Conservation (phyloP, 2,797 vertebrate genomes). For the Taeniopygia guttata region DNA sequence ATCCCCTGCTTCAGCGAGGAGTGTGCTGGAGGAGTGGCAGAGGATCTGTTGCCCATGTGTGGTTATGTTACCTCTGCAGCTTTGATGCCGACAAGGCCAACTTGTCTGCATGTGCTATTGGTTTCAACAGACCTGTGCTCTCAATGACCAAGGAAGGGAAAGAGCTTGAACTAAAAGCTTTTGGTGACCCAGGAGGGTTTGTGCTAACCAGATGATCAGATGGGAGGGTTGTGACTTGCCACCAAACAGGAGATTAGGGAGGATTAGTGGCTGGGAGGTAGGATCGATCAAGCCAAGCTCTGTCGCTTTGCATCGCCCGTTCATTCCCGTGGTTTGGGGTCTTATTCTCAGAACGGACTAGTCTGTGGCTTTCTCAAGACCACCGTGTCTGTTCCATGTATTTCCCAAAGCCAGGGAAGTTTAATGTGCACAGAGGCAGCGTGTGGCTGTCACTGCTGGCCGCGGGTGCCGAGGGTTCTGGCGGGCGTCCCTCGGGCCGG, state of each 20-base stretch:
- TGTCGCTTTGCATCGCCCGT: background rate
- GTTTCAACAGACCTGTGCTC: background rate
- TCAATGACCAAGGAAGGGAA: background rate
- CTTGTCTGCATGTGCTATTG: fast-evolving
- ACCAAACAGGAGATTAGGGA: slow-evolving; percentile 24
- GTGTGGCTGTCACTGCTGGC: fast-evolving
- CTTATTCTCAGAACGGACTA: background rate
- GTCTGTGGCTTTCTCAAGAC: background rate
- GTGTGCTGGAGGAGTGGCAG: background rate
- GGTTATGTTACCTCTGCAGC: fast-evolving
- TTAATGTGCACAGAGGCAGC: background rate
- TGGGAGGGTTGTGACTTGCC: slow-evolving; percentile 10
- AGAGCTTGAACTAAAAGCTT: background rate
- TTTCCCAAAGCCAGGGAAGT: background rate
- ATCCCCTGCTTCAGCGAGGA: fast-evolving
- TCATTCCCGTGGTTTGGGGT: background rate
- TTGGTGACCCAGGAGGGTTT: background rate
- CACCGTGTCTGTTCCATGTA: fast-evolving
- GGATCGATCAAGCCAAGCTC: background rate
- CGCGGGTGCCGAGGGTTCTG: background rate
- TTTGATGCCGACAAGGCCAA: background rate
- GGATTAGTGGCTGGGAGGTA: slow-evolving; percentile 25
- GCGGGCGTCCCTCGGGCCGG: background rate
- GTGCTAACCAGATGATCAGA: background rate
- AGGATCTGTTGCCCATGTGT: fast-evolving